Percentiles rank a stretch among this genome's conserved stretches.
Conservation (phyloP, 2,888 invertebrate species). For the Subacronicta megacephala region DNA sequence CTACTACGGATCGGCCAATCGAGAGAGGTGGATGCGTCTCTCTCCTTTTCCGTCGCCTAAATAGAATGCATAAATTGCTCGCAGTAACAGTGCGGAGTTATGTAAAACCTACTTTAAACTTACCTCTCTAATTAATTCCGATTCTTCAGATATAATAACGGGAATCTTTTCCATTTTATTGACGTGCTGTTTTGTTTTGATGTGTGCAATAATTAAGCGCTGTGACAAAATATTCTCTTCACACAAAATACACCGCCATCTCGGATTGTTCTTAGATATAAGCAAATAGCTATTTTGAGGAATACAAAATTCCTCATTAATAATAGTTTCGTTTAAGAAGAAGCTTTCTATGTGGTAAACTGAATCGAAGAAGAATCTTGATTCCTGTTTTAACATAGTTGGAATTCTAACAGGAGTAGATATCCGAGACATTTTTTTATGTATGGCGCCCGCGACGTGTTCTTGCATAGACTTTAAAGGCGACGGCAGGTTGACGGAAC, state of each 20-base stretch:
- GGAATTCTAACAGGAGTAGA: not conserved
- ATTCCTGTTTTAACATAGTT: not conserved
- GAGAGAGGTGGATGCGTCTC: too few relatives aligned
- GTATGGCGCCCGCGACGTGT: constrained; percentile 54
- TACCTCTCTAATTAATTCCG: constrained; percentile 53
- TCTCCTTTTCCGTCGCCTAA: too few relatives aligned
- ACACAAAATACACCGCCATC: constrained; percentile 50
- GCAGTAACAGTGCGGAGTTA: too few relatives aligned
- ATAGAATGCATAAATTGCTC: too few relatives aligned
- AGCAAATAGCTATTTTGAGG: constrained; percentile 43
- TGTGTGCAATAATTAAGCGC: not conserved
- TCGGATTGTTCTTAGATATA: constrained; percentile 30
- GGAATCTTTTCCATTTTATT: not conserved
- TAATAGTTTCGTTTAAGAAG: constrained; percentile 29
- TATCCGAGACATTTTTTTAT: constrained; percentile 48
- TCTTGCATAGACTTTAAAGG: constrained; percentile 29
- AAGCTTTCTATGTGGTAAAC: not conserved
- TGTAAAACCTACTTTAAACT: not conserved
- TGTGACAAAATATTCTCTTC: constrained; percentile 7
- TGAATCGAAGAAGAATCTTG: constrained; percentile 18
- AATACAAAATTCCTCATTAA: constrained; percentile 63
- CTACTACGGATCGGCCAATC: too few relatives aligned
- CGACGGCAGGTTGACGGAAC: constrained; percentile 38
- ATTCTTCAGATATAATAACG: constrained; percentile 27
- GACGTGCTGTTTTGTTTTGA: not conserved